A percentile compares a stretch with the other conserved stretches of the same genome.
phyloP scores from a whole-genome alignment of 2,797 vertebrate genomes.

The Nyctibius grandis region DNA sequence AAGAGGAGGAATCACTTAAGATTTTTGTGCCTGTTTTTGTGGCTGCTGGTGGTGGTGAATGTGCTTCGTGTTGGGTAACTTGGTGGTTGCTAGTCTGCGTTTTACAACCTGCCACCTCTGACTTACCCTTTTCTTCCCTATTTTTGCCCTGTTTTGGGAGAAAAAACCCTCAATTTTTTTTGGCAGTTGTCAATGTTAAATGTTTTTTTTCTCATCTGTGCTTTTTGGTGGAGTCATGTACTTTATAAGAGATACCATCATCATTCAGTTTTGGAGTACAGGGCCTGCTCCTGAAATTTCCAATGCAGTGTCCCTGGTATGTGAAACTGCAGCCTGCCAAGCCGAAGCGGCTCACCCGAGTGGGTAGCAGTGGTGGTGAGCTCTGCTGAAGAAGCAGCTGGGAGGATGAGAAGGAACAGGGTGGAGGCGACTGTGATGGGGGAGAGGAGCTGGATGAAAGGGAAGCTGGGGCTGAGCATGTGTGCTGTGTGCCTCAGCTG shows the following conservation, averaged over 20 bases:
- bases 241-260: not conserved
- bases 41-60: not conserved
- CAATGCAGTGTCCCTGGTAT: not conserved
- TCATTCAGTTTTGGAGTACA: not conserved
- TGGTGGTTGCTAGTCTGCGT: not conserved
- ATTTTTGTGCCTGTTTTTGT: not conserved
- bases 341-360: fast-evolving
- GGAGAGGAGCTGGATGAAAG: not conserved
- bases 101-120: not conserved
- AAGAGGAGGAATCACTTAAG: not conserved
- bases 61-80: not conserved
- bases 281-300: not conserved
- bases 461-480: not conserved
- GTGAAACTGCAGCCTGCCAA: not conserved
- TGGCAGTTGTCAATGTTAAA: not conserved
- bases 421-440: not conserved
- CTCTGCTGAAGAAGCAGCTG: not conserved
- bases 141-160: not conserved
- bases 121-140: not conserved
- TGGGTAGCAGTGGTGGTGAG: not conserved
- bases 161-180: not conserved
- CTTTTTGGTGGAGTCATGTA: not conserved
- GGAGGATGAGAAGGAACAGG: not conserved
- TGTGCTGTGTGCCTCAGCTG: not conserved
- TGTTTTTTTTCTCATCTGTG: not conserved